Evolutionary conservation across 53 echinoderm and acorn worm species (phyloP), one percentile per base, ranked within the genome.

Genomic region (Temnopleurus reevesii): DNA sequence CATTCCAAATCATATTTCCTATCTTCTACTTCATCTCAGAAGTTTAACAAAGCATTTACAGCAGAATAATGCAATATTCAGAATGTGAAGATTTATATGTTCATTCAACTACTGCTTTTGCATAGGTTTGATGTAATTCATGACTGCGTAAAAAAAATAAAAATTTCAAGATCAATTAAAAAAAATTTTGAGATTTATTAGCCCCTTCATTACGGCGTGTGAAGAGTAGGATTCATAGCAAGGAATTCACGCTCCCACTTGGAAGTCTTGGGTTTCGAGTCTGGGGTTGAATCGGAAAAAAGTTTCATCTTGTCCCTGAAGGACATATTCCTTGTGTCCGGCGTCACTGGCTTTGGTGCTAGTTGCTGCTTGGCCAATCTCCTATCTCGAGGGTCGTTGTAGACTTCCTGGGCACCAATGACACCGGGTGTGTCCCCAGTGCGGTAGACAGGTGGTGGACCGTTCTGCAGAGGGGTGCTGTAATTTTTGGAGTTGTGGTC

Each of bases 241-340:
- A 99, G 58, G 76, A 99, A 99, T 24, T 99, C 93, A 45, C 94
- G 86, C 81, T 99, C 99, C 95, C 95, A 99, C 54, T 93, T 96
- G 1, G 99, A 99, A 17, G 93, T 84, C 76, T 76, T 81, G 30
- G 94, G 81, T 88, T 94, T 99, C 56, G 83, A 87, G 28, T 91
- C 53, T 8, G 94, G 95, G 21, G 95, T 93, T 0, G 87, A 90
- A 4, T 96, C 99, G 0, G 94, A 92, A 59, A 99, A 99, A 84
- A 94, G 93, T 89, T 96, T 96, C 94, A 99, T 92, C 86, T 96
- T 99, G 46, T 99, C 94, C 60, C 89, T 91, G 89, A 99, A 99
- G 34, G 96, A 94, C 89, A 96, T 63, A n/a, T 90, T 92, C 5
- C 89, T 90, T 2, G 81, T 84, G 59, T 65, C 77, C 6, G 93